phyloP scores from a whole-genome alignment of 1,140 invertebrate species.

The Aphaenogaster rudis region DNA sequence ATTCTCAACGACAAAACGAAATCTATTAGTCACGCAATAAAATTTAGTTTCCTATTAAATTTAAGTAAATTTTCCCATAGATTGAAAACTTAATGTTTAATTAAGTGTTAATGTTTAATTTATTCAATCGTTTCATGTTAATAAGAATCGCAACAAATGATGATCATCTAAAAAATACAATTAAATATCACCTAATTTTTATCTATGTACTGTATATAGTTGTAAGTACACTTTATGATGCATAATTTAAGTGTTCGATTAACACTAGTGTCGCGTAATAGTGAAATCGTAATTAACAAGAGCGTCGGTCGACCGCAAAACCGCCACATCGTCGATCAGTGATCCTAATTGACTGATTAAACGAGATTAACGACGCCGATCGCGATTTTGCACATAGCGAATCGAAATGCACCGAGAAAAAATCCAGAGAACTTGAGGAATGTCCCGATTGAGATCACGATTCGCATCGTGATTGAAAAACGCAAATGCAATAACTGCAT shows the following conservation, averaged over 20 bases:
- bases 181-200: not conserved
- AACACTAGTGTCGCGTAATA: conserved; percentile 12
- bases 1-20: not conserved
- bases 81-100: conserved; percentile 6
- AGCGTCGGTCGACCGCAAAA: conserved; percentile 25
- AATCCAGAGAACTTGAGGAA: conserved; percentile 52
- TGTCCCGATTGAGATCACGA: conserved; percentile 72
- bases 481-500: conserved; percentile 5
- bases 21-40: not conserved
- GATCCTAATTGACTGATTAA: conserved; percentile 51
- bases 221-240: not conserved
- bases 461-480: conserved; percentile 8
- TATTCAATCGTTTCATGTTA: not conserved
- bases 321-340: conserved; percentile 35
- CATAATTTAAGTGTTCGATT: conserved; percentile 12
- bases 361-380: not conserved
- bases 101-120: not conserved
- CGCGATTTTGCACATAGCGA: not conserved
- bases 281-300: conserved; percentile 51
- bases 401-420: not conserved
- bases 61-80: not conserved
- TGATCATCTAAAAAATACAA: not conserved
- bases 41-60: not conserved
- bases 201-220: not conserved
- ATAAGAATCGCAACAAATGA: not conserved